Conservation (phyloP, 2,113 vertebrate genomes). For the Chinchilla lanigera region DNA sequence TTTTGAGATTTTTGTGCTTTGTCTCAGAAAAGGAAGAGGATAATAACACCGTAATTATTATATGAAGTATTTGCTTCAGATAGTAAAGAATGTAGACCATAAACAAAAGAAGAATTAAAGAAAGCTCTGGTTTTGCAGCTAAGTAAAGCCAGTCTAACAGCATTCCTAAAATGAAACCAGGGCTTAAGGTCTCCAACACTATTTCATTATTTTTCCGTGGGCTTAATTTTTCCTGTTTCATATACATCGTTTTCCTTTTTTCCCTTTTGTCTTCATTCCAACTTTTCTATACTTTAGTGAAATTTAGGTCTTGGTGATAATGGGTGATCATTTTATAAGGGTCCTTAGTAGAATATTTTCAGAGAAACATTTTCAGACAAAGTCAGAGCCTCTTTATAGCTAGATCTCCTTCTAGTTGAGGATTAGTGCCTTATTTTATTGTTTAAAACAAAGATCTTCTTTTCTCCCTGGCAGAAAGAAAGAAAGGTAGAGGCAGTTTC, state of each 20-base stretch:
- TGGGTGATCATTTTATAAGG: neutral
- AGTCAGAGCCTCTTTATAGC: neutral
- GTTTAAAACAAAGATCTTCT: neutral
- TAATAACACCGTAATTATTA: neutral
- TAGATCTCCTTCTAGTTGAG: neutral
- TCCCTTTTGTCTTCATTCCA: slow-evolving; percentile 6
- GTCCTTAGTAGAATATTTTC: neutral
- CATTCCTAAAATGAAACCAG: slow-evolving; percentile 50
- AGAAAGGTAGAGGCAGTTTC: neutral
- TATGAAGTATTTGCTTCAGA: slow-evolving; percentile 10
- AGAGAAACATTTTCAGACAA: neutral
- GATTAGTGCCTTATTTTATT: neutral
- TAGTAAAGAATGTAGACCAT: neutral
- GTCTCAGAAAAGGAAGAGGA: slow-evolving; percentile 1
- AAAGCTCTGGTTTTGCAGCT: neutral
- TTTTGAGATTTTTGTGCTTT: neutral
- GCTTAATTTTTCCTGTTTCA: neutral
- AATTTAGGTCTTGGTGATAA: neutral
- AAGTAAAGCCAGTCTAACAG: slow-evolving; percentile 34
- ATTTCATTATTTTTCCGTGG: slow-evolving; percentile 7
- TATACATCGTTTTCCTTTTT: neutral
- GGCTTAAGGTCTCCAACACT: neutral
- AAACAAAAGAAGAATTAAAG: slow-evolving; percentile 15
- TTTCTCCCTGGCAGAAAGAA: neutral
- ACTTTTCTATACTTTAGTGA: slow-evolving; percentile 10